Evolutionary conservation across 2,797 vertebrate species (phyloP).

Genomic region (Argya squamiceps): DNA sequence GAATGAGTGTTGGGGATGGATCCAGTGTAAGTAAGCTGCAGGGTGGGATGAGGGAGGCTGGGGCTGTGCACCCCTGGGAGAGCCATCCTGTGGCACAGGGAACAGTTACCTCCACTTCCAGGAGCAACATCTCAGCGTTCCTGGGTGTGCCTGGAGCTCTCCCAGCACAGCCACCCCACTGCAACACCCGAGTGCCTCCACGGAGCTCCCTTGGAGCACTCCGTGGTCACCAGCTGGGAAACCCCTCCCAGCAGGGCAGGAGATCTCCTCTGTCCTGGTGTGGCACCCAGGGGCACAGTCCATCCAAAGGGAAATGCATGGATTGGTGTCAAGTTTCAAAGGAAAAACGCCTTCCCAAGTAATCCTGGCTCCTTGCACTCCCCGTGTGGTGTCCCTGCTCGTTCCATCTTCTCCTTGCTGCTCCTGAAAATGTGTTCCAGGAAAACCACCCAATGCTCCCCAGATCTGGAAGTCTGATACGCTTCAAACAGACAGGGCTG

Average conservation of each 20-base stretch:
- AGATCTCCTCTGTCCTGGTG: not conserved
- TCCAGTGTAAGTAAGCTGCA: not conserved
- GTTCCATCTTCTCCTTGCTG: not conserved
- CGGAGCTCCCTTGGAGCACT: not conserved
- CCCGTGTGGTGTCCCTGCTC: not conserved
- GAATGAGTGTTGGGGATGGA: not conserved
- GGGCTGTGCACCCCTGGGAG: not conserved
- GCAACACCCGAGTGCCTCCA: accelerated
- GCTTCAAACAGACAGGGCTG: not conserved
- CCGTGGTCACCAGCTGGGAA: not conserved
- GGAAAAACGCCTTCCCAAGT: not conserved
- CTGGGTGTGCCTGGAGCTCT: not conserved
- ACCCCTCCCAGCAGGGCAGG: not conserved
- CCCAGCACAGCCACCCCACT: not conserved
- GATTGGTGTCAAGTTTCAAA: not conserved
- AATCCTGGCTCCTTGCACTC: not conserved
- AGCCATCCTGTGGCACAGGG: not conserved
- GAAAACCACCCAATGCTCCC: not conserved
- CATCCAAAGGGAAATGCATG: not conserved
- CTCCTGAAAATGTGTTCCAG: not conserved
- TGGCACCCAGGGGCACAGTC: not conserved
- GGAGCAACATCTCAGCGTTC: not conserved
- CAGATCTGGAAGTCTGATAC: not conserved
- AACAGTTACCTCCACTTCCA: not conserved
- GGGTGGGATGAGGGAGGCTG: not conserved